Evolutionary conservation across 2,113 vertebrate species (phyloP), one percentile per base, ranked within the genome.

Genomic region (Catharus minimus): DNA sequence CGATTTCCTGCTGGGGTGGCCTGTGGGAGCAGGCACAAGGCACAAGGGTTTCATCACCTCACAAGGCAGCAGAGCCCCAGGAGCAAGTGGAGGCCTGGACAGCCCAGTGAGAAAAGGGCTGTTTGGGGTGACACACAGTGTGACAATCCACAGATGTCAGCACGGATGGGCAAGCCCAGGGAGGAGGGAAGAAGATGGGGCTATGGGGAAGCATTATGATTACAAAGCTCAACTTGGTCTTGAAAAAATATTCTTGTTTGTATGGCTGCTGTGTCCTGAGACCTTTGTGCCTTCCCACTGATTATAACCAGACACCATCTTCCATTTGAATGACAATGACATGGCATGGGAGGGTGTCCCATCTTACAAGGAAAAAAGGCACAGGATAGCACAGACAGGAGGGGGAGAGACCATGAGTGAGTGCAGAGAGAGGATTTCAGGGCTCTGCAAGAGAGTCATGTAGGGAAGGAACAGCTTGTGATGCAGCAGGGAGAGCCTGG

Each of bases 61-160:
- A 2, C 11, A 1, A 0, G 0, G 38, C 41, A 36, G n/a, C 43
- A 26, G 18, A 82, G 64, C 41, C 43, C 47, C n/a, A 14, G 82
- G 44, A 67, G 32, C 38, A 50, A 16, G 27, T 23, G 9, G 18
- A 24, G 27, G 19, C 27, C 28, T 10, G 52, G 28, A 38, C 30
- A 72, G 41, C 26, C 17, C 56, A 11, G n/a, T 0, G 1, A 50
- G 36, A 64, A 67, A 57, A 39, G 43, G 65, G 36, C 36, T 65
- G 24, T 5, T 50, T 57, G 65, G 20, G 28, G 27, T 60, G 57
- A 56, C 57, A 60, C 23, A 3, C 44, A 49, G 50, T 0, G 0
- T 49, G 36, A 79, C 65, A 88, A 53, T 49, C 32, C 47, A 68
- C 13, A 24, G 39, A 5, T 26, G 10, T 1, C 61, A 41, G 58